Conservation (phyloP, 1,140 invertebrate species). For the Pogonomyrmex barbatus region DNA sequence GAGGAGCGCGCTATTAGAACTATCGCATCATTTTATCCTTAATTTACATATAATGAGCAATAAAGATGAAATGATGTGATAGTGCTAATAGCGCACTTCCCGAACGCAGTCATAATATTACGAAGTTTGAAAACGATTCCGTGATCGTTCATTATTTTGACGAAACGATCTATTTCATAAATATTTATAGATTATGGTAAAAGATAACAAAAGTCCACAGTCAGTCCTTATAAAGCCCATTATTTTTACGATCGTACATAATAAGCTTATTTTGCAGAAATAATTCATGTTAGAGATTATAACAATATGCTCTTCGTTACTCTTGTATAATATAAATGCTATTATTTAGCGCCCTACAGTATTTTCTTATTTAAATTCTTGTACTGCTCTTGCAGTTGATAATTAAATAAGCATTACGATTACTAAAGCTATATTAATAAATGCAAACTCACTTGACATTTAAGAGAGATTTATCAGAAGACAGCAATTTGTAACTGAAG, state of each 20-base stretch:
- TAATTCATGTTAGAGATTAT: neutral
- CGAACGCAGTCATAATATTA: neutral
- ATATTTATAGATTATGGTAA: neutral
- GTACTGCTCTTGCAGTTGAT: neutral
- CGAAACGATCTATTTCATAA: neutral
- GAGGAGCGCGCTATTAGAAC: too few relatives aligned
- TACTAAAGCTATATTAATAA: neutral
- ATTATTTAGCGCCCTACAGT: neutral
- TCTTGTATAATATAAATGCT: neutral
- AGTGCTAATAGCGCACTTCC: too few relatives aligned
- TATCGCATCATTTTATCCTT: too few relatives aligned
- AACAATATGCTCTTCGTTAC: neutral
- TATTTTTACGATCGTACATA: conserved; percentile 12
- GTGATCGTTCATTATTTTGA: neutral
- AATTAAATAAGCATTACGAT: conserved; percentile 21
- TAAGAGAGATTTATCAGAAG: neutral
- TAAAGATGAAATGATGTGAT: too few relatives aligned
- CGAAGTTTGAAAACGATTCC: neutral
- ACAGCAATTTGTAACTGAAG: neutral
- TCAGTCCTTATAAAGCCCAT: neutral
- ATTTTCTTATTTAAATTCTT: conserved; percentile 32
- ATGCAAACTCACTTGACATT: neutral
- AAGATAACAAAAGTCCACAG: neutral
- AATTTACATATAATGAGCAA: too few relatives aligned
- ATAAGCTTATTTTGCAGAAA: neutral